Percentiles rank a stretch among this genome's conserved stretches.
phyloP scores from a whole-genome alignment of 2,888 invertebrate species.

The Cephus rjabovi region DNA sequence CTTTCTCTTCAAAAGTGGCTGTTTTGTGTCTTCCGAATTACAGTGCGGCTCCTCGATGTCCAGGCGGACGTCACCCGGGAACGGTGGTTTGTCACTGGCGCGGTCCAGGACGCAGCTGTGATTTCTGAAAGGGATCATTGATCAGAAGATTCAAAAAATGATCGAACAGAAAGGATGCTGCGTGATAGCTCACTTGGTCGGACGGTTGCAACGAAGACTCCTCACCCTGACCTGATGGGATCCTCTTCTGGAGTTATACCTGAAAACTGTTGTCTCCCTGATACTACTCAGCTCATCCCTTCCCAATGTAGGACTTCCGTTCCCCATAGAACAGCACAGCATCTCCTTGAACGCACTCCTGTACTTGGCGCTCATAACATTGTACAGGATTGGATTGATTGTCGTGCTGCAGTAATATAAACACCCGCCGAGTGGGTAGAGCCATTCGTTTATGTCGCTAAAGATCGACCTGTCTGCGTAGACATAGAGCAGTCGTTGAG shows the following conservation, averaged over 20 bases:
- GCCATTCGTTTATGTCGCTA: slow-evolving; percentile 78
- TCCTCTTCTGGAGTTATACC: slow-evolving; percentile 65
- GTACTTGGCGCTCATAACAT: slow-evolving; percentile 83
- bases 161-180: background rate
- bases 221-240: slow-evolving; percentile 67
- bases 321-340: slow-evolving; percentile 72
- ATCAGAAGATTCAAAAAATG: background rate
- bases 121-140: background rate
- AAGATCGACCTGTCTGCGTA: slow-evolving; percentile 74
- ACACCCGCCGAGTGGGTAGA: slow-evolving; percentile 81
- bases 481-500: slow-evolving; percentile 86
- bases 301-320: slow-evolving; percentile 58
- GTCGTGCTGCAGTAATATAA: slow-evolving; percentile 78
- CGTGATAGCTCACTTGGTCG: slow-evolving; percentile 34
- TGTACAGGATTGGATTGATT: slow-evolving; percentile 86
- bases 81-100: slow-evolving; percentile 10
- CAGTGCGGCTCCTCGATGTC: slow-evolving; percentile 3
- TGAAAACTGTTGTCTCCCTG: slow-evolving; percentile 74
- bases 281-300: slow-evolving; percentile 68
- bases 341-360: slow-evolving; percentile 82
- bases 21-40: slow-evolving; percentile 3
- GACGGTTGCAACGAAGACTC: slow-evolving; percentile 48
- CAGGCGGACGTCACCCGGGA: slow-evolving; percentile 1
- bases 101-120: background rate
- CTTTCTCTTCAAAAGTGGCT: slow-evolving; percentile 19